Conservation (phyloP, 2,113 vertebrate species). For the Polypterus senegalus region DNA sequence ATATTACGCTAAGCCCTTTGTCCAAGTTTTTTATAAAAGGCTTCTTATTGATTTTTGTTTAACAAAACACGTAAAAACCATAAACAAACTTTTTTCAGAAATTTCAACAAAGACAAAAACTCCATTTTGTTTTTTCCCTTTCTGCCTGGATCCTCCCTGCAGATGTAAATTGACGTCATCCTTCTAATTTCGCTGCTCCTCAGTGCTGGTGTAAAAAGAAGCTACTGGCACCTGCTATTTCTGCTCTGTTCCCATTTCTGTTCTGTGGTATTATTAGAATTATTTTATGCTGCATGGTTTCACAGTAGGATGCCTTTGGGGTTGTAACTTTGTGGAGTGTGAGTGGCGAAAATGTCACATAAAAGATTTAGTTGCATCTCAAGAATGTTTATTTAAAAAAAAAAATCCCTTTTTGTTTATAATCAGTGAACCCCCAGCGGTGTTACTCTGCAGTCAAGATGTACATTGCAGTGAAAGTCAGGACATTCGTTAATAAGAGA, state of each 20-base stretch:
- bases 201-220: slow-evolving; percentile 84
- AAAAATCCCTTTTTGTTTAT: too few species aligned
- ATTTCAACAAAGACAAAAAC: background rate
- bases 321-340: slow-evolving; percentile 1
- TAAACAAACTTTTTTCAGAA: background rate
- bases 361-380: too few species aligned
- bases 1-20: background rate
- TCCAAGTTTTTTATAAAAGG: background rate
- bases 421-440: too few species aligned
- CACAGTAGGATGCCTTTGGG: slow-evolving; percentile 25
- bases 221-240: slow-evolving; percentile 86
- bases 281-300: slow-evolving; percentile 35
- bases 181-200: slow-evolving; percentile 88
- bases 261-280: slow-evolving; percentile 47
- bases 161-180: slow-evolving; percentile 84
- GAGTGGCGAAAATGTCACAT: background rate
- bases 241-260: slow-evolving; percentile 54
- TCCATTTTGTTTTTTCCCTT: slow-evolving; percentile 5
- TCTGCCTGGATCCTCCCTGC: slow-evolving; percentile 73
- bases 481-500: too few species aligned
- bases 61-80: background rate
- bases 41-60: background rate
- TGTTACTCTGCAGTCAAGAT: too few species aligned
- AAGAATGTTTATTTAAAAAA: too few species aligned
- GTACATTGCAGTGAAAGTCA: too few species aligned